Evolutionary conservation across 1,140 invertebrate genomes (phyloP).

Genomic region (Ceratosolen fusciceps): DNA sequence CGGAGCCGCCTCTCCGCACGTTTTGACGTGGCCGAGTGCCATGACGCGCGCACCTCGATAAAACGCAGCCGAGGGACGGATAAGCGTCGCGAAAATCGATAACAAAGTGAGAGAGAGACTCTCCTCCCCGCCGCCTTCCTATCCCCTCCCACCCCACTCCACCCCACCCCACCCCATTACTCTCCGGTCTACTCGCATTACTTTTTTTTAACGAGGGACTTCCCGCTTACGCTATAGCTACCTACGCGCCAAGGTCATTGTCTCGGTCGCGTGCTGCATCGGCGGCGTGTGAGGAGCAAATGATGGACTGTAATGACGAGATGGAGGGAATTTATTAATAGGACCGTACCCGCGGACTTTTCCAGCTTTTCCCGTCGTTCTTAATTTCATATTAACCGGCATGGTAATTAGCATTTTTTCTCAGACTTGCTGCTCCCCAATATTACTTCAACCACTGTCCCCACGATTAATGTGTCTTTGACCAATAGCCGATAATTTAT

Average conservation of each 20-base stretch:
- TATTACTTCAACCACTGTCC: no score
- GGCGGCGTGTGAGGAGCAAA: not conserved
- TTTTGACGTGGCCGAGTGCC: not conserved
- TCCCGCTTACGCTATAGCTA: not conserved
- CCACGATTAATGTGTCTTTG: no score
- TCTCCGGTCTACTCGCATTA: not conserved
- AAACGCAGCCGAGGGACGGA: not conserved
- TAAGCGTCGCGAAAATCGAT: not conserved
- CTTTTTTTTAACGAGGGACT: constrained; percentile 20
- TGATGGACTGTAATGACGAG: not conserved
- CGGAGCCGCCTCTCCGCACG: not conserved
- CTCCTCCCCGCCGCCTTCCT: not conserved
- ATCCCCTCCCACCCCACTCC: no score
- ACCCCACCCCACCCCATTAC: no score
- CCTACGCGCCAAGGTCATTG: not conserved
- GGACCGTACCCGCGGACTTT: no score
- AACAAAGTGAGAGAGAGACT: not conserved
- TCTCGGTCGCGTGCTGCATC: not conserved
- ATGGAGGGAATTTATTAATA: not conserved
- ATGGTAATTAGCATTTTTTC: no score
- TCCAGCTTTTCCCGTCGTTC: no score
- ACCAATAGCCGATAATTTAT: no score
- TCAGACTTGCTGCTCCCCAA: no score
- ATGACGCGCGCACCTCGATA: not conserved
- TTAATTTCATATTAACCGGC: no score